Evolutionary conservation across 2,797 vertebrate genomes (phyloP), one percentile per base, ranked within the genome.

Genomic region (Ceryle rudis): DNA sequence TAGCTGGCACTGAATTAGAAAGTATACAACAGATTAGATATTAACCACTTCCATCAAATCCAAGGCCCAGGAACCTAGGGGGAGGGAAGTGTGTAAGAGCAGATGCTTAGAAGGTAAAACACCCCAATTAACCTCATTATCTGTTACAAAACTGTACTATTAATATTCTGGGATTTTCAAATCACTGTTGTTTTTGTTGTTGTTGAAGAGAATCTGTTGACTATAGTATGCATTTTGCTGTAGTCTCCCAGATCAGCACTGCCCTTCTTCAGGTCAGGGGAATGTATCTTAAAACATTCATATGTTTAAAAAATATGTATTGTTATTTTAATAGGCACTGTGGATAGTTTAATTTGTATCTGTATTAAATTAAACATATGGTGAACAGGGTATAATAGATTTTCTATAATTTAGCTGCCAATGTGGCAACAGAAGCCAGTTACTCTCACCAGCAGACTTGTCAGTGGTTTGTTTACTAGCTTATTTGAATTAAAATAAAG

Each of bases 401-500:
- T 98, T 98, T 98, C 97, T 98, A 98, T 97, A 98, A 98, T 98
- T 98, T 98, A 97, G 97, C 98, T 98, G 98, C 98, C 98, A 97
- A 91, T 96, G 98, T 97, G 97, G 98, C 98, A 97, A 98, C 97
- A 95, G 98, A 97, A 98, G 98, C 98, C 98, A 97, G 98, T 98
- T 98, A 98, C 98, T 98, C 98, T 98, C 98, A 97, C 97, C 97
- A 97, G 97, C 98, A 98, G 97, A 97, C 98, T 98, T 98, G 98
- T 98, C 98, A 98, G 97, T 98, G 98, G 98, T 99, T 99, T 99
- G 99, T 99, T 99, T 99, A 99, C 99, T 97, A 98, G 99, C 99
- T 99, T 99, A 99, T 99, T 99, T 99, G 99, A 99, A 99, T 99
- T 99, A 99, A 99, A 99, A 99, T 99, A 99, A 99, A 99, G 99